Conservation (phyloP, 2,113 vertebrate species). For the Sapajus apella region DNA sequence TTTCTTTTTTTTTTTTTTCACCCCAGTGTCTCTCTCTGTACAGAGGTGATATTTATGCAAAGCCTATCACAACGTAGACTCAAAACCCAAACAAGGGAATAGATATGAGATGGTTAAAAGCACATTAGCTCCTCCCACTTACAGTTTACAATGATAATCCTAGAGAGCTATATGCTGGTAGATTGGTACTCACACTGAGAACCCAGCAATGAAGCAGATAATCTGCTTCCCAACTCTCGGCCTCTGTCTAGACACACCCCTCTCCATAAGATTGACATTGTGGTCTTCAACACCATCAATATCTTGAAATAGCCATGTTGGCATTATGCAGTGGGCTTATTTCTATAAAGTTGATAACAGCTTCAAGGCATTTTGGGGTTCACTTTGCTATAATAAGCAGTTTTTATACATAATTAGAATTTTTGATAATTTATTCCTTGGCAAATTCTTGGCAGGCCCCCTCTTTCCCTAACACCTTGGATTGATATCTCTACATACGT, state of each 20-base stretch:
- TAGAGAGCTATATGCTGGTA: neutral
- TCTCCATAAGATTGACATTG: too few relatives aligned
- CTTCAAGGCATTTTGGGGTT: neutral
- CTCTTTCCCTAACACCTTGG: neutral
- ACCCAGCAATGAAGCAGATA: neutral
- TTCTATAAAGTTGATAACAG: neutral
- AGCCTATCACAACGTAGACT: neutral
- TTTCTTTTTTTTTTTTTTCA: neutral
- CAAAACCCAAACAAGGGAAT: neutral
- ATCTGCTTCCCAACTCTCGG: neutral
- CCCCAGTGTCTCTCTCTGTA: accelerated
- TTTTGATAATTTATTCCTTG: neutral
- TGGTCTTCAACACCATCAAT: neutral
- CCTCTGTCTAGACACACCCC: neutral
- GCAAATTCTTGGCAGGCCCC: neutral
- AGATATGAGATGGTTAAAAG: neutral
- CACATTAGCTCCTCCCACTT: neutral
- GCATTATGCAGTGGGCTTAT: neutral
- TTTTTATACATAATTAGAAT: neutral
- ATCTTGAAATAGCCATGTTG: neutral
- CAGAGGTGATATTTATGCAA: neutral
- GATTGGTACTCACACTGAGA: neutral
- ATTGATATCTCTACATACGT: neutral
- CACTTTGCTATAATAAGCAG: neutral
- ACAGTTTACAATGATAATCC: too few relatives aligned